Conservation (phyloP, 2,888 invertebrate genomes). For the Epinotia ramella region DNA sequence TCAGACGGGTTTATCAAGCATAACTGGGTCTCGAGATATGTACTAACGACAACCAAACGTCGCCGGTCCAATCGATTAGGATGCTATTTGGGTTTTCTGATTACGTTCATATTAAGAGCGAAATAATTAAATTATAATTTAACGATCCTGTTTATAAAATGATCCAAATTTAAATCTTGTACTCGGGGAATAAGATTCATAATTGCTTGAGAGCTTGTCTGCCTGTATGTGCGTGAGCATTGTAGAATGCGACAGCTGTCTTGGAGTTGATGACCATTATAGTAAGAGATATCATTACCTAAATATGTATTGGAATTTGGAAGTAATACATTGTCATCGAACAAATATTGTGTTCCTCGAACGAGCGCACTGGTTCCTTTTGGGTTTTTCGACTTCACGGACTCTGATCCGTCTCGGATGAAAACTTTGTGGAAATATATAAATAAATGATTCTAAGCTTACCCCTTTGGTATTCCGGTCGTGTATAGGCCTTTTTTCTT, state of each 20-base stretch:
- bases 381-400: too few species aligned
- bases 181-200: not conserved
- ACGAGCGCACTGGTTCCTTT: too few species aligned
- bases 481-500: too few species aligned
- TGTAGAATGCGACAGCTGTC: constrained; percentile 1
- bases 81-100: constrained; percentile 7
- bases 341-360: too few species aligned
- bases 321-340: too few species aligned
- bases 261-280: not conserved
- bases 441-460: too few species aligned
- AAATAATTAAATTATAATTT: constrained; percentile 3
- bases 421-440: too few species aligned
- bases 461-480: too few species aligned
- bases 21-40: constrained; percentile 21
- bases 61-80: constrained; percentile 5
- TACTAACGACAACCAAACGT: not conserved
- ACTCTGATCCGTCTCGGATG: too few species aligned
- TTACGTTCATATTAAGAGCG: not conserved
- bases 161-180: not conserved
- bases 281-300: not conserved
- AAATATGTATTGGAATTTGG: too few species aligned
- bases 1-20: constrained; percentile 6
- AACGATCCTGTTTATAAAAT: not conserved
- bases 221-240: not conserved
- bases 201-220: not conserved